Conservation (phyloP, 2,797 vertebrate genomes). For the Catostomus latipinnis region DNA sequence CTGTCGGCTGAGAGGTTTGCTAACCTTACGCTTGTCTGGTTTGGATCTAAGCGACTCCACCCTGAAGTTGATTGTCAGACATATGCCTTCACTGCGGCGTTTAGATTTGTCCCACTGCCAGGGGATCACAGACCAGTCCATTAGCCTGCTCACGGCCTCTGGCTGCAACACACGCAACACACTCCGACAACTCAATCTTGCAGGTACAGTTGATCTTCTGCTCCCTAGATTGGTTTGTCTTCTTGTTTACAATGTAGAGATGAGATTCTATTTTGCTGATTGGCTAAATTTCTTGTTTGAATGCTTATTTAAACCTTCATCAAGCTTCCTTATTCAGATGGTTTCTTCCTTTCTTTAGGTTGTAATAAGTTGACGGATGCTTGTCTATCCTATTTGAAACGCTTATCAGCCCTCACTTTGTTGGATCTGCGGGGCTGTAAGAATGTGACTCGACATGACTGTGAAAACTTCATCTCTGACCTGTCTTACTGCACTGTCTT, state of each 20-base stretch:
- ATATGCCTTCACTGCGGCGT: conserved; percentile 91
- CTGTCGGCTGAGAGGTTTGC: conserved; percentile 92
- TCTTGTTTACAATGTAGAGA: too few species aligned
- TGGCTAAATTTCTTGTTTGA: too few species aligned
- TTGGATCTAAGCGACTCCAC: conserved; percentile 91
- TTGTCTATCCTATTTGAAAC: conserved; percentile 90
- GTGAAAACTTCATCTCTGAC: conserved; percentile 95
- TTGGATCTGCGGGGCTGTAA: conserved; percentile 93
- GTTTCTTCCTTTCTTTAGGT: conserved; percentile 71
- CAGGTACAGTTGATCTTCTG: conserved; percentile 74
- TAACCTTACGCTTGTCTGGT: conserved; percentile 89
- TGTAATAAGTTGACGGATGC: conserved; percentile 92
- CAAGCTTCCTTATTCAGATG: too few species aligned
- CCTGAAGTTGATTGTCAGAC: conserved; percentile 90
- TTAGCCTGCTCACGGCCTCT: conserved; percentile 87
- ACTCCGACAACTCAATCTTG: conserved; percentile 91
- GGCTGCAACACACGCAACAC: conserved; percentile 92
- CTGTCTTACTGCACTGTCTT: conserved; percentile 91
- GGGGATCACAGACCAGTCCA: conserved; percentile 87
- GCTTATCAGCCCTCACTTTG: conserved; percentile 87
- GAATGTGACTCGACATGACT: conserved; percentile 87
- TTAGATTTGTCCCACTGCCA: conserved; percentile 95
- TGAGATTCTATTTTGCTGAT: too few species aligned
- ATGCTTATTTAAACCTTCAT: too few species aligned
- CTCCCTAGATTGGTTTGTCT: too few species aligned